Percentiles rank a stretch among this genome's conserved stretches.
phyloP scores from a whole-genome alignment of 1,140 invertebrate genomes.

The Drosophila lowei region DNA sequence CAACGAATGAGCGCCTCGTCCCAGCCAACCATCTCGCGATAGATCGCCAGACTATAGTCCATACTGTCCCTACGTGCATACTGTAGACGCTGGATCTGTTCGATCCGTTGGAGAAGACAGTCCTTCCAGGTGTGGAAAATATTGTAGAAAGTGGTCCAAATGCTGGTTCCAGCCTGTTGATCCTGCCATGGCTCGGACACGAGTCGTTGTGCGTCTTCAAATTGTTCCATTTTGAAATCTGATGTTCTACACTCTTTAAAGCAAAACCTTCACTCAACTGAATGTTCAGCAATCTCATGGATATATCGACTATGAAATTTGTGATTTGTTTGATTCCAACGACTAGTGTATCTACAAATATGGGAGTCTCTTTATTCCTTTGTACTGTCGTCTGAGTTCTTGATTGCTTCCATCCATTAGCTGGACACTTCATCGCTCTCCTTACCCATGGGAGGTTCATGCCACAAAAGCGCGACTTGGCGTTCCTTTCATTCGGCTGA shows the following conservation, averaged over 20 bases:
- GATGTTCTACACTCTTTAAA: no score
- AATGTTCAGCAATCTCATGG: background rate
- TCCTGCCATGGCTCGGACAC: no score
- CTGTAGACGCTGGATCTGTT: no score
- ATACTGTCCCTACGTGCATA: no score
- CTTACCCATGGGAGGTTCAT: background rate
- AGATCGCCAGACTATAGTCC: no score
- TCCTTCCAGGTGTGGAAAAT: no score
- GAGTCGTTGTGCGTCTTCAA: no score
- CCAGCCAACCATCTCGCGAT: constrained; percentile 21
- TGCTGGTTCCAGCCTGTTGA: no score
- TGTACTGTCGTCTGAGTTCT: background rate
- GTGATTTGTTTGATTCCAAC: background rate
- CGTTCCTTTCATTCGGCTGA: constrained; percentile 42
- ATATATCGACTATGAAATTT: no score
- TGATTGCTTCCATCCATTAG: constrained; percentile 3
- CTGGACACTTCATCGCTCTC: constrained; percentile 11
- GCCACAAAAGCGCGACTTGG: constrained; percentile 10
- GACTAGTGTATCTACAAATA: background rate
- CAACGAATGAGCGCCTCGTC: background rate
- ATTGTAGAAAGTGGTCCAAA: no score
- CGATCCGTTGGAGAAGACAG: no score
- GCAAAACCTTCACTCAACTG: background rate
- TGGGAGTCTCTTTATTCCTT: background rate
- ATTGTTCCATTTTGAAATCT: no score